Percentiles rank a stretch among this genome's conserved stretches.
phyloP scores from a whole-genome alignment of 2,888 invertebrate species.

The Aspidiotus destructor region DNA sequence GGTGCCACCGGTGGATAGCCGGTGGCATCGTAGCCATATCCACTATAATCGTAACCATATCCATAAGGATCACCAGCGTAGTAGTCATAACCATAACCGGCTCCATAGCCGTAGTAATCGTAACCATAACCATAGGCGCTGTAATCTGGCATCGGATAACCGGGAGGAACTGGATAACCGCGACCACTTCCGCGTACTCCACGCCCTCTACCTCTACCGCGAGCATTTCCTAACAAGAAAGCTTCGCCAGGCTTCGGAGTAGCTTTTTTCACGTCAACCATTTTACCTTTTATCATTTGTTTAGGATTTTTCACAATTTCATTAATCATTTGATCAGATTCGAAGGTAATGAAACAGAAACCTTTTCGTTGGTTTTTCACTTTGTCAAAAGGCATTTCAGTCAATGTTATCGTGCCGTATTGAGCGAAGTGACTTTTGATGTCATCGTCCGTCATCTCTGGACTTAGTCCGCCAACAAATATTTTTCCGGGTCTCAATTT shows the following conservation, averaged over 20 bases:
- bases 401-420: constrained; percentile 85
- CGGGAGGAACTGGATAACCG: constrained; percentile 28
- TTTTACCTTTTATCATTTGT: constrained; percentile 81
- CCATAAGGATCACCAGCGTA: constrained; percentile 32
- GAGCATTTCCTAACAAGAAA: constrained; percentile 52
- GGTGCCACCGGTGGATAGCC: constrained; percentile 31
- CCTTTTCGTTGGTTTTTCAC: constrained; percentile 93
- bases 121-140: constrained; percentile 56
- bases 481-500: constrained; percentile 93
- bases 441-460: constrained; percentile 85
- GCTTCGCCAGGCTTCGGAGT: constrained; percentile 55
- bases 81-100: constrained; percentile 40
- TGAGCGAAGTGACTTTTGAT: constrained; percentile 85
- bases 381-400: constrained; percentile 96
- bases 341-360: constrained; percentile 96
- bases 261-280: constrained; percentile 91
- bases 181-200: constrained; percentile 54
- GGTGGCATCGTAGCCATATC: constrained; percentile 30
- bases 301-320: constrained; percentile 84
- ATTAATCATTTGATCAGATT: constrained; percentile 87
- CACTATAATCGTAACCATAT: constrained; percentile 32
- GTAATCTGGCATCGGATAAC: constrained; percentile 37
- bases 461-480: constrained; percentile 89
- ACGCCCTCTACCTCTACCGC: constrained; percentile 50
- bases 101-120: constrained; percentile 67